phyloP scores from a whole-genome alignment of 2,113 vertebrate genomes.

The Archilochus colubris region DNA sequence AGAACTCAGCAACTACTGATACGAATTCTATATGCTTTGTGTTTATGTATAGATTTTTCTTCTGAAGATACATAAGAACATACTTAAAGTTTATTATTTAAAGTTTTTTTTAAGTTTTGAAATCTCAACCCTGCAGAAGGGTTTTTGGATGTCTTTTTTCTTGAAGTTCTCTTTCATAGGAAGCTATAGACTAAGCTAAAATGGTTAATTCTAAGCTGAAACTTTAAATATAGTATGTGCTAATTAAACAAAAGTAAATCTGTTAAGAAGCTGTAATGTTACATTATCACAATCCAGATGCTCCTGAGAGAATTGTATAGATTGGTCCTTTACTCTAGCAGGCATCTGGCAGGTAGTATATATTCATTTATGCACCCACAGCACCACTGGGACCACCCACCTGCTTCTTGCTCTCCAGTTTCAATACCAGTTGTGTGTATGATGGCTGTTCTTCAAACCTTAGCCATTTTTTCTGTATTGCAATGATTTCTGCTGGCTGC shows the following conservation, averaged over 20 bases:
- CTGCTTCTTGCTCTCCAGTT: constrained; percentile 54
- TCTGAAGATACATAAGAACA: background rate
- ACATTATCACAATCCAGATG: constrained; percentile 17
- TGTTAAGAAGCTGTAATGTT: background rate
- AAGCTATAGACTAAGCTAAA: background rate
- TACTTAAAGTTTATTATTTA: background rate
- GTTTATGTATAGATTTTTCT: background rate
- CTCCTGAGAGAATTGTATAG: constrained; percentile 29
- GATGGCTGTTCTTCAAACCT: background rate
- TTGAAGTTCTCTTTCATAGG: background rate
- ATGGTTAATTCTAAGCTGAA: background rate
- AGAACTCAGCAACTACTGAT: background rate
- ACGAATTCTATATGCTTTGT: rapidly evolving
- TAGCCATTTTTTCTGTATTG: background rate
- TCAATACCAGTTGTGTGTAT: background rate
- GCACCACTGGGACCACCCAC: constrained; percentile 63
- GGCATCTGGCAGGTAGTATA: constrained; percentile 44
- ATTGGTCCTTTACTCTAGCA: constrained; percentile 55
- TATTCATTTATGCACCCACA: constrained; percentile 55
- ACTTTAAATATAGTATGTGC: background rate
- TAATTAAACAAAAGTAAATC: background rate
- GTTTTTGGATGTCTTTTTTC: background rate
- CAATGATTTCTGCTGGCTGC: constrained; percentile 10
- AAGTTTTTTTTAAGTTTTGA: background rate
- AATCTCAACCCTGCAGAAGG: background rate